These are phyloP conservation scores for Pygoscelis adeliae DNA, from an alignment of 2,113 vertebrate genomes.

Conservation along the genomic window DNA sequence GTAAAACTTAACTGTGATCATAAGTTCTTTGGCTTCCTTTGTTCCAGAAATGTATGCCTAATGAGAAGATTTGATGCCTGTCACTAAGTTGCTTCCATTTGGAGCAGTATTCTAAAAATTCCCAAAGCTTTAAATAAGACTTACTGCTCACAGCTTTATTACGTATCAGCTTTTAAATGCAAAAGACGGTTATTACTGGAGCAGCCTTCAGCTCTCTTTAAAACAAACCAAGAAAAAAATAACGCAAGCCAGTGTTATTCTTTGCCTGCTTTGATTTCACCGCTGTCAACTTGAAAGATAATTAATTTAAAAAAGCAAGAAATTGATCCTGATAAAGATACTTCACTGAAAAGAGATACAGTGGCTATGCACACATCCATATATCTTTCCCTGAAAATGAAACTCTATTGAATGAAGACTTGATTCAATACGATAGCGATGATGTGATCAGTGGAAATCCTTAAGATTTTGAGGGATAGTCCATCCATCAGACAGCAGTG, in stretches of 20 bases:
- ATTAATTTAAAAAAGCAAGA: not conserved
- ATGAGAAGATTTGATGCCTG: not conserved
- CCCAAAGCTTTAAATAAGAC: not conserved
- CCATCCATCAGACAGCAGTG: not conserved
- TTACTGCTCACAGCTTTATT: not conserved
- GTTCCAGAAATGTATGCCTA: not conserved
- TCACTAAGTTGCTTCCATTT: not conserved
- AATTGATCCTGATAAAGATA: not conserved
- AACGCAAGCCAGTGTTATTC: not conserved
- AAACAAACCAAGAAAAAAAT: not conserved
- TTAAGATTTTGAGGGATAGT: not conserved
- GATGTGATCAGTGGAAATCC: not conserved
- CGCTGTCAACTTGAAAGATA: not conserved
- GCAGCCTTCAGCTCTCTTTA: not conserved
- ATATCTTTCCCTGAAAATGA: not conserved
- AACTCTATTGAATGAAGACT: not conserved
- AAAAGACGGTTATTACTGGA: not conserved
- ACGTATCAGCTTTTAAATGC: not conserved
- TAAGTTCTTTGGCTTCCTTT: not conserved
- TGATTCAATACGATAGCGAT: not conserved
- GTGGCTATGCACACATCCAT: not conserved
- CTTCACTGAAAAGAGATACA: not conserved
- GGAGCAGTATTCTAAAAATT: not conserved
- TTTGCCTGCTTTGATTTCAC: not conserved
- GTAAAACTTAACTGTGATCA: not conserved